Conservation (phyloP, 2,113 vertebrate genomes). For the Bos indicus region DNA sequence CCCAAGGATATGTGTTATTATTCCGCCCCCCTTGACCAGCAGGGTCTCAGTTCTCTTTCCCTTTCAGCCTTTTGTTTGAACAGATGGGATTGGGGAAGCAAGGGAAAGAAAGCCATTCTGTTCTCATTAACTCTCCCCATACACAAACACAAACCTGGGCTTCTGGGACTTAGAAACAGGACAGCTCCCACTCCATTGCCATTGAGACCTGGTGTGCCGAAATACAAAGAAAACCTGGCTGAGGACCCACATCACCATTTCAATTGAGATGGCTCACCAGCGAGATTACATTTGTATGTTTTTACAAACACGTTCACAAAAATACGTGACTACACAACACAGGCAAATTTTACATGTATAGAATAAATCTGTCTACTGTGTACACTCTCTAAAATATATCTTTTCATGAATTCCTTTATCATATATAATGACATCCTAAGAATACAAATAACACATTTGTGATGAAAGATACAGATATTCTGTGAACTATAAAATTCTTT, state of each 20-base stretch:
- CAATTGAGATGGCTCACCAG: neutral
- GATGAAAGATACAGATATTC: neutral
- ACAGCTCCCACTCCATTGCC: slow-evolving; percentile 76
- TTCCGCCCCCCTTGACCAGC: slow-evolving; percentile 87
- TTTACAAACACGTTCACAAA: slow-evolving; percentile 2
- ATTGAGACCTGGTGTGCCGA: slow-evolving; percentile 69
- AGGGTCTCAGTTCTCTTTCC: slow-evolving; percentile 85
- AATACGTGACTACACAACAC: neutral
- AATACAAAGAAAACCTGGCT: slow-evolving; percentile 74
- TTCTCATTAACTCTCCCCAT: slow-evolving; percentile 86
- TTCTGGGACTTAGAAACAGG: slow-evolving; percentile 77
- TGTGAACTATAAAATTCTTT: neutral
- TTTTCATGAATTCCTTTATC: neutral
- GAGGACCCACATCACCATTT: neutral
- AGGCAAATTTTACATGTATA: neutral
- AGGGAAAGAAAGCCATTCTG: slow-evolving; percentile 85
- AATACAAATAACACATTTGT: neutral
- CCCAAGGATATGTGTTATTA: slow-evolving; percentile 89
- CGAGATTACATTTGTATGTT: neutral
- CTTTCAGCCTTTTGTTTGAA: slow-evolving; percentile 89
- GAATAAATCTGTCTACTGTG: neutral
- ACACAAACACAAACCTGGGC: slow-evolving; percentile 85
- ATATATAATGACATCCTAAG: neutral
- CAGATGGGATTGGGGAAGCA: slow-evolving; percentile 85
- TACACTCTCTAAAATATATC: neutral